These are phyloP conservation scores for Rhyacophila brunnea DNA, from an alignment of 1,140 invertebrate genomes.

Conservation along the genomic window DNA sequence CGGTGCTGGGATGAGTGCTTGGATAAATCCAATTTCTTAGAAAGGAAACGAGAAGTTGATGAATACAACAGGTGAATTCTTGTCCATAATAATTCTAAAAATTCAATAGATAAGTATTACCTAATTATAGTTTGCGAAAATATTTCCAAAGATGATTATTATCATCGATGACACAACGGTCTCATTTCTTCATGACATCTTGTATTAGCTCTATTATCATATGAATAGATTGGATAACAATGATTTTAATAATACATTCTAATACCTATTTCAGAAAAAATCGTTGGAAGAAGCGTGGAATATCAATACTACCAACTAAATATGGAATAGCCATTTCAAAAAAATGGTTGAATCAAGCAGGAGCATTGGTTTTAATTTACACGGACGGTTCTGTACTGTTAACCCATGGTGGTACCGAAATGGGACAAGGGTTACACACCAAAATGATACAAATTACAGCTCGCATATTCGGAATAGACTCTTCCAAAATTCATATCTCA, in stretches of 20 bases:
- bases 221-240: no score
- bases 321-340: constrained; percentile 87
- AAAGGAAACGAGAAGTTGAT: constrained; percentile 61
- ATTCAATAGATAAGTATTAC: no score
- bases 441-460: constrained; percentile 92
- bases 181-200: no score
- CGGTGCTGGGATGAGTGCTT: constrained; percentile 85
- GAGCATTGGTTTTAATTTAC: constrained; percentile 87
- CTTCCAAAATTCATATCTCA: constrained; percentile 78
- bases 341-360: constrained; percentile 82
- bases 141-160: no score
- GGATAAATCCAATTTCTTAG: constrained; percentile 64
- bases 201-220: no score
- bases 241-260: no score
- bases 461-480: constrained; percentile 69
- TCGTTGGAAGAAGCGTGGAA: constrained; percentile 84
- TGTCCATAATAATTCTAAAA: no score
- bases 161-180: no score
- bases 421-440: constrained; percentile 94
- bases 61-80: constrained; percentile 80
- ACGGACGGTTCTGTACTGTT: constrained; percentile 88
- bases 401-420: constrained; percentile 91
- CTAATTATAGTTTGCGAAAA: no score
- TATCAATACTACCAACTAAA: constrained; percentile 84
- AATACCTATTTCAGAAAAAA: constrained; percentile 63